Base-by-base conservation (phyloP, 2,888 invertebrate species). In the Chelonus formosanus region DNA sequence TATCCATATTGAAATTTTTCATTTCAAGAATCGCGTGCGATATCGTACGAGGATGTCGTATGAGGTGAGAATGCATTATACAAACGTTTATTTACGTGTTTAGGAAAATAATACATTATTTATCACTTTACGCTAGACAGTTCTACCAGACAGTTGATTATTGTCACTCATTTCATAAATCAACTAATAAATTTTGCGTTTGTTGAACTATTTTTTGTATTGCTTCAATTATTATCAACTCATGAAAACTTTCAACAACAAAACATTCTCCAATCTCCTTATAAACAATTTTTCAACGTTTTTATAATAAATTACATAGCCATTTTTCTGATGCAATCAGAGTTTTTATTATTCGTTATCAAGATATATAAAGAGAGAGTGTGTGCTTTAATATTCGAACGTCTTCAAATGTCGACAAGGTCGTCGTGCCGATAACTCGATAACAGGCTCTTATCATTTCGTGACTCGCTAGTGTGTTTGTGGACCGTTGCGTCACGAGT, bases 81-180 rank as follows among this genome's bases (percentile, higher is more conserved):
- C 10, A 62, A 48, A 48, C 31, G 6, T 10, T 50, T 58, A 32
- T 43, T 60, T 71, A 70, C 72, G 72, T 73, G 74, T 67, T 69
- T 70, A 71, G 73, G 71, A 74, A 74, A 75, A 74, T 71, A 70
- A 78, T 79, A 73, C 76, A 79, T 79, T 79, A 79, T 80, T 78
- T 76, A 79, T 78, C 70, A 74, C 68, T 55, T 65, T 65, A 69
- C 69, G 65, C 75, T 74, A 80, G 80, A 79, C 78, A 76, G 78
- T 76, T 73, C 72, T 72, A 20, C 20, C 76, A 79, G 76, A 78
- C 78, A 67, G 70, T 70, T 70, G 71, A 74, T 73, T 74, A 64
- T 67, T 62, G 67, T 48, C 20, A 20, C 20, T 58, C 56, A 63
- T 67, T 68, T 63, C 55, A 45, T 50, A 48, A 54, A 54, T 50